Conservation (phyloP, 2,888 invertebrate genomes). For the Altica lythri region DNA sequence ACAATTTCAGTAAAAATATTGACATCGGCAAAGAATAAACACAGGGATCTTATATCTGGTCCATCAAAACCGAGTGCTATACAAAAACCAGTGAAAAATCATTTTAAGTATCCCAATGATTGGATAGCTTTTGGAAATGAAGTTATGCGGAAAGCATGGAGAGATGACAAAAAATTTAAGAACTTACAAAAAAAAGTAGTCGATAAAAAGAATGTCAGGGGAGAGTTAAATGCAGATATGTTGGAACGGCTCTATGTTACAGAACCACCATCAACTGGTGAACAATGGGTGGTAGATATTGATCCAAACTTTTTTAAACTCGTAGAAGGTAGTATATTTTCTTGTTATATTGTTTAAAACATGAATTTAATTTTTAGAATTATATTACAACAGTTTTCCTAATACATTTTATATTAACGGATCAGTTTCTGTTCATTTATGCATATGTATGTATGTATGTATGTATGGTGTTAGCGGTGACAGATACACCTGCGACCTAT, state of each 20-base stretch:
- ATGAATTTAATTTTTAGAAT: not conserved
- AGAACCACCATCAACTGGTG: conserved; percentile 57
- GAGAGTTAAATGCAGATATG: conserved; percentile 58
- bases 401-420: no score
- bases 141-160: conserved; percentile 54
- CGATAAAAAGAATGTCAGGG: conserved; percentile 49
- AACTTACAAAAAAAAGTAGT: conserved; percentile 49
- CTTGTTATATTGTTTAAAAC: not conserved
- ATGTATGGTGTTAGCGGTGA: no score
- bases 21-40: not conserved
- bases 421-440: no score
- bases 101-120: conserved; percentile 55
- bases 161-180: conserved; percentile 45
- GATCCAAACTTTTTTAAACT: conserved; percentile 69
- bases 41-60: not conserved
- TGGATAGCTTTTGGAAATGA: conserved; percentile 55
- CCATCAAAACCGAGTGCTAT: not conserved
- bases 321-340: conserved; percentile 56
- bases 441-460: no score
- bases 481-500: no score
- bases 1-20: not conserved
- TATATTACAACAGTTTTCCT: no score
- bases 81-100: not conserved
- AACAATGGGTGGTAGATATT: conserved; percentile 66
- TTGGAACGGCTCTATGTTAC: conserved; percentile 63